A percentile compares a stretch with the other conserved stretches of the same genome.
These are phyloP conservation scores for Chymomyza procnemis DNA, from an alignment of 2,888 invertebrate species.

Conservation along the genomic window DNA sequence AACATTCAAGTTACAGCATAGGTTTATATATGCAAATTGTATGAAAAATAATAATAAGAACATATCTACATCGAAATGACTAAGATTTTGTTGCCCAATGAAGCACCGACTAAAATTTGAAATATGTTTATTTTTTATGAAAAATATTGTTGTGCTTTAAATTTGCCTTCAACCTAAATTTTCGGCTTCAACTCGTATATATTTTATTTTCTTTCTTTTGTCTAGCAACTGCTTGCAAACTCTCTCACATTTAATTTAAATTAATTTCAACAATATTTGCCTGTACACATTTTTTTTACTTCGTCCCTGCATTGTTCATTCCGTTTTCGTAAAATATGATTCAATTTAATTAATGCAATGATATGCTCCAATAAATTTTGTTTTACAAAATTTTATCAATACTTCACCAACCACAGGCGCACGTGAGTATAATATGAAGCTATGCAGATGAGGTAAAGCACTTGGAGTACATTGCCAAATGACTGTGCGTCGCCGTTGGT, in stretches of 20 bases:
- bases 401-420: slow-evolving; percentile 14
- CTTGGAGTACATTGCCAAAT: not conserved
- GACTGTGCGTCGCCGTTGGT: not conserved
- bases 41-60: too few relatives aligned
- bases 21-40: too few relatives aligned
- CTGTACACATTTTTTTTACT: too few relatives aligned
- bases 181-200: too few relatives aligned
- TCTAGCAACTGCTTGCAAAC: not conserved
- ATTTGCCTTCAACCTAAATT: too few relatives aligned
- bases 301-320: not conserved
- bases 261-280: not conserved
- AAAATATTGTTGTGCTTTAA: too few relatives aligned
- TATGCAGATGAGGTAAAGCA: not conserved
- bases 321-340: not conserved
- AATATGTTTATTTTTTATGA: too few relatives aligned
- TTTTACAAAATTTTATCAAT: slow-evolving; percentile 49
- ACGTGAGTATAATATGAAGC: slow-evolving; percentile 52
- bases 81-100: too few relatives aligned
- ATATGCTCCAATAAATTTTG: slow-evolving; percentile 27
- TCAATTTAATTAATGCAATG: slow-evolving; percentile 40
- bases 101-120: too few relatives aligned
- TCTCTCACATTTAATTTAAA: not conserved
- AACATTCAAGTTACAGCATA: too few relatives aligned
- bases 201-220: too few relatives aligned
- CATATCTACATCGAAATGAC: too few relatives aligned